phyloP scores from a whole-genome alignment of 2,797 vertebrate species.

The Sebastolobus altivelis region DNA sequence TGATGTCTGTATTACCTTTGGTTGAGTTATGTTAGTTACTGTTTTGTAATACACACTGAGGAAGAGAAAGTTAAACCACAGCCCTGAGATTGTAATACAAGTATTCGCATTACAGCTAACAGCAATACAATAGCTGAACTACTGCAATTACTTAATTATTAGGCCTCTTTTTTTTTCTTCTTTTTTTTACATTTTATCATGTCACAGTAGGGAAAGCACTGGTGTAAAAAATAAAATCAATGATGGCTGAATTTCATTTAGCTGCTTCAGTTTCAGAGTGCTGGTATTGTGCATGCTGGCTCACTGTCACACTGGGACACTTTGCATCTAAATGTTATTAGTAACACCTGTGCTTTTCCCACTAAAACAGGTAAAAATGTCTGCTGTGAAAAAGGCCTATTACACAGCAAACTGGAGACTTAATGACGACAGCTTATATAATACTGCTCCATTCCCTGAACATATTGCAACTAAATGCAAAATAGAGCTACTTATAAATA shows the following conservation, averaged over 20 bases:
- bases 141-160: background rate
- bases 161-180: background rate
- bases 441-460: background rate
- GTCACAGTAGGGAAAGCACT: background rate
- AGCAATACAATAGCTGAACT: constrained; percentile 1
- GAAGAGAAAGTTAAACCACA: constrained; percentile 88
- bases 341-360: background rate
- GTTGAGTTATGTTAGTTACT: constrained; percentile 87
- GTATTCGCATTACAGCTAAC: constrained; percentile 19
- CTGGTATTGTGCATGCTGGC: background rate
- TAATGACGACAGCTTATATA: background rate
- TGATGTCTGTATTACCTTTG: constrained; percentile 90
- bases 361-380: background rate
- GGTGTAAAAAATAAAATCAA: background rate
- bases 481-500: background rate
- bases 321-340: background rate
- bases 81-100: constrained; percentile 11
- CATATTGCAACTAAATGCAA: background rate
- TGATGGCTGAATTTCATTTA: background rate
- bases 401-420: background rate
- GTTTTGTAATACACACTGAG: constrained; percentile 88
- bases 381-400: background rate
- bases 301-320: background rate
- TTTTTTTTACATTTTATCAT: background rate
- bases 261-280: background rate